Base-by-base conservation (phyloP, 2,888 invertebrate genomes). In the Tetragonula carbonaria region DNA sequence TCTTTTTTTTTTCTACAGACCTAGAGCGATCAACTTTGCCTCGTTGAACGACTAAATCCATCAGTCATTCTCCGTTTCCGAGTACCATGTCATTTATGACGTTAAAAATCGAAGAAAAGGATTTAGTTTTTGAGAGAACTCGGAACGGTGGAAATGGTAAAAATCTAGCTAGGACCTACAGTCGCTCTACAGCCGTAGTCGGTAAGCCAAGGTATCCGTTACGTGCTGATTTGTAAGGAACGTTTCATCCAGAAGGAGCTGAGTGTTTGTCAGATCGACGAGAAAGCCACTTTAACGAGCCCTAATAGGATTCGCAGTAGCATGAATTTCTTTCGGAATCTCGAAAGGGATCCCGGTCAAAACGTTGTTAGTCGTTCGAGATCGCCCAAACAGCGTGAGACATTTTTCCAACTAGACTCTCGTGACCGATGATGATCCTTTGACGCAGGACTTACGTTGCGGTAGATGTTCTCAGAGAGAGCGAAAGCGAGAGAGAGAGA, bases 251-350 rank as follows among this genome's bases (percentile, higher is more conserved):
- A 51, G 78, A 72, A 67, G 57, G 16, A 70, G 62, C 74, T 71
- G 13, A 50, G 14, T 70, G 77, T 80, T 77, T 71, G 76, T 68
- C 74, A 50, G 50, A 67, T 28, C 55, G 72, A 53, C n/a, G 67
- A 65, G 80, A 86, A 87, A 87, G 80, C 72, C 78, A 78, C 78
- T 87, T 89, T 88, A 88, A 90, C 87, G 87, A 88, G 83, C 57
- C 85, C 84, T 88, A 90, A 90, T 91, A 88, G 91, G 90, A 90
- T 91, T 86, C 57, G 51, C 53, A 80, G 71, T 63, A 75, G 67
- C 85, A 59, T 57, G 75, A 84, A 82, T 87, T 71, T 66, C 82
- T 70, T 51, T 77, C 14, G 55, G 62, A 59, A 75, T 18, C 45
- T 51, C 68, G 68, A 77, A 72, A 81, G 81, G 84, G 78, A 84